Percentiles rank a stretch among this genome's conserved stretches.
These are phyloP conservation scores for Drosophila borealis DNA, from an alignment of 2,888 invertebrate species.

Conservation along the genomic window DNA sequence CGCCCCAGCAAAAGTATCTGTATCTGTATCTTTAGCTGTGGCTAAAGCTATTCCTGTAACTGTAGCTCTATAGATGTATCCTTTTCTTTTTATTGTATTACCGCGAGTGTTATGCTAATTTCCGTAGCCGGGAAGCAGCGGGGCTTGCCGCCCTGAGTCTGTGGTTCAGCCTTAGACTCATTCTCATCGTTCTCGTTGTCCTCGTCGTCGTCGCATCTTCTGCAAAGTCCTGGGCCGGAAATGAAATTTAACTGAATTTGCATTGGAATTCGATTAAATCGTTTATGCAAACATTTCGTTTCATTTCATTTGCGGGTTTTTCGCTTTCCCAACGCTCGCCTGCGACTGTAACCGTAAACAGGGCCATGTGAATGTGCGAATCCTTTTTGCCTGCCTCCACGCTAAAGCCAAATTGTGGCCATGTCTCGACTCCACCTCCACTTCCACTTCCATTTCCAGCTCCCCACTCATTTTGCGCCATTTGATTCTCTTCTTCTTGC, in stretches of 20 bases:
- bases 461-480: conserved; percentile 22
- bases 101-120: conserved; percentile 82
- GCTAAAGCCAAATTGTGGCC: conserved; percentile 36
- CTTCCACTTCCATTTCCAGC: neutral
- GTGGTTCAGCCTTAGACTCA: conserved; percentile 33
- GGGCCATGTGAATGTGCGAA: conserved; percentile 61
- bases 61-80: conserved; percentile 52
- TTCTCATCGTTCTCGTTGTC: conserved; percentile 10
- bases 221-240: conserved; percentile 66
- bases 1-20: conserved; percentile 32
- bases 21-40: conserved; percentile 37
- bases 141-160: conserved; percentile 27
- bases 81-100: conserved; percentile 81
- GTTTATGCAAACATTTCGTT: conserved; percentile 84
- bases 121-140: conserved; percentile 66
- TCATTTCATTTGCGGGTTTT: conserved; percentile 78
- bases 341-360: conserved; percentile 46
- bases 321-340: conserved; percentile 58
- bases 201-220: conserved; percentile 14
- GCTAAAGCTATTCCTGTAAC: conserved; percentile 34
- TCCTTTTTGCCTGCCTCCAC: conserved; percentile 54
- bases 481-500: conserved; percentile 28
- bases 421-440: conserved; percentile 29
- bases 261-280: conserved; percentile 85
- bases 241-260: conserved; percentile 84